Base-by-base conservation (phyloP, 2,797 vertebrate genomes). In the Clarias fuscus region DNA sequence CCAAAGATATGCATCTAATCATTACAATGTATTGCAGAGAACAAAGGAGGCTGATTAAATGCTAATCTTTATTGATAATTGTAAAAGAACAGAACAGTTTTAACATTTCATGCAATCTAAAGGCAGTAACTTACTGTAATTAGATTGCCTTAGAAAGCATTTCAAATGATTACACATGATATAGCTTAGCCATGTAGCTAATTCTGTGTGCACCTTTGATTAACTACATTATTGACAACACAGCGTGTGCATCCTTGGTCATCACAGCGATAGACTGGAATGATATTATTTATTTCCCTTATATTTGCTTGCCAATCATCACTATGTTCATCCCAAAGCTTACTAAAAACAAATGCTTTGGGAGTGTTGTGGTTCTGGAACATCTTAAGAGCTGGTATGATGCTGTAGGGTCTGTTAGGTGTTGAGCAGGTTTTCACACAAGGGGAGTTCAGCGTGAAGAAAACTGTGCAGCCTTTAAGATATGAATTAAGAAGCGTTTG, bases 341-440 rank as follows among this genome's bases (percentile, higher is more conserved):
- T 15, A 0, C 11, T 5, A 27, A 83, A 83, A 37, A 83, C 82
- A 33, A 83, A 83, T 5, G 82, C 82, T 71, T 71, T 83, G 2
- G 82, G 82, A 83, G 67, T 83, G 48, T 59, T 24, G 20, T 59
- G 53, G 20, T 22, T 37, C 14, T 2, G 30, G 53, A 83, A 71
- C 27, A 61, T 72, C 10, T 40, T 7, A 2, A 83, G 82, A 2
- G 67, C 65, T 4, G 48, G 18, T 67, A 83, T 72, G 24, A 83
- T 83, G 82, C 67, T 83, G 48, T 59, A 71, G 13, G 0, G 0
- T 5, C 0, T 24, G 0, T 7, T 10, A 17, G 68, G 53, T 24
- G 82, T 62, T 73, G 68, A 84, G 56, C 82, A 84, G 33, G 20
- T 62, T 0, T 73, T 17, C 14, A 84, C 68, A 5, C 82, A 71